Evolutionary conservation across 2,797 vertebrate species (phyloP).

Genomic region (Scolopax bukidnonensis): DNA sequence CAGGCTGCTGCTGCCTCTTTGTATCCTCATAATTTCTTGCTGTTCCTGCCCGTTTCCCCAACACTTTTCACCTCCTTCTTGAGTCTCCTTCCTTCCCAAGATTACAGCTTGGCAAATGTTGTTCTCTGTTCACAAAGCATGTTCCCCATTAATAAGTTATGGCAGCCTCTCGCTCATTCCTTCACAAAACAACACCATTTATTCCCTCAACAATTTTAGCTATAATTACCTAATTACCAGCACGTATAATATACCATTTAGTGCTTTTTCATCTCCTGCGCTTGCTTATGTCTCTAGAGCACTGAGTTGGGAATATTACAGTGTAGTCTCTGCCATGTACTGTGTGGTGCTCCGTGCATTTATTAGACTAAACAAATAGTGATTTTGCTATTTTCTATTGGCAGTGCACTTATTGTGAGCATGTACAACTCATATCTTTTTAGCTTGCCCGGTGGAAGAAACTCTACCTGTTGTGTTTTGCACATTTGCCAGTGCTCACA

Average conservation of each 20-base stretch:
- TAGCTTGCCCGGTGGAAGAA: background rate
- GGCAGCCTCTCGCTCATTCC: background rate
- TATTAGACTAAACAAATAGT: background rate
- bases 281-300: background rate
- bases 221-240: slow-evolving; percentile 13
- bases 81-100: background rate
- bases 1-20: background rate
- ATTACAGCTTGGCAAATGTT: background rate
- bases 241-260: background rate
- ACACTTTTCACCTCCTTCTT: background rate
- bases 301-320: background rate
- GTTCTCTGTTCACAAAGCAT: background rate
- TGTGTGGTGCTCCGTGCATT: background rate
- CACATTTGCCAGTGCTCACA: background rate
- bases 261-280: background rate
- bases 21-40: background rate
- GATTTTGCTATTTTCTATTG: background rate
- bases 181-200: background rate
- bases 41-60: background rate
- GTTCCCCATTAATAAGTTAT: background rate
- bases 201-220: background rate
- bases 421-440: background rate
- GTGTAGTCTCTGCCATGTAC: background rate
- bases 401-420: background rate
- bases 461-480: background rate